Conservation (phyloP, 2,888 invertebrate genomes). For the Himalopsyche japonica region DNA sequence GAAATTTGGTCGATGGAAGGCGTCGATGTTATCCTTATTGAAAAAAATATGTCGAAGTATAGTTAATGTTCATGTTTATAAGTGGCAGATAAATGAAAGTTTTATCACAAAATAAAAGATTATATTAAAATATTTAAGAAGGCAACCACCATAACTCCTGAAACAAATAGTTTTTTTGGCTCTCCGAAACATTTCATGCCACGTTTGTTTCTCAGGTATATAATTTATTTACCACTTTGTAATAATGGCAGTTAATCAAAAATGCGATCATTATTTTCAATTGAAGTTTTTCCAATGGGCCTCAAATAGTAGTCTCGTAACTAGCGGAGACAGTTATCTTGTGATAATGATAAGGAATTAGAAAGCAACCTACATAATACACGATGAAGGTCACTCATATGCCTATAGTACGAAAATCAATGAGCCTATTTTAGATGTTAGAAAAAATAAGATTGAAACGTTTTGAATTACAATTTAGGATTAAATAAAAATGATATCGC, state of each 20-base stretch:
- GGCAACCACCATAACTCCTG: too few relatives aligned
- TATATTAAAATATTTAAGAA: too few relatives aligned
- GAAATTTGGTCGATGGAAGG: too few relatives aligned
- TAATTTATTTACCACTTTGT: neutral
- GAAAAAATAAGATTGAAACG: neutral
- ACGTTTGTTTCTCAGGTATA: too few relatives aligned
- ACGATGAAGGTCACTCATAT: neutral
- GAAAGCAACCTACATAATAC: neutral
- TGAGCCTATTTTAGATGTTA: neutral
- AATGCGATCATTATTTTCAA: neutral
- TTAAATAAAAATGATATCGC: neutral
- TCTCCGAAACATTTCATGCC: too few relatives aligned
- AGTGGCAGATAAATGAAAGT: too few relatives aligned
- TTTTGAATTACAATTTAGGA: neutral
- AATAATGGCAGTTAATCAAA: neutral
- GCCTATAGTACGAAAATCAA: neutral
- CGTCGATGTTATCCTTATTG: too few relatives aligned
- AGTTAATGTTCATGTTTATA: too few relatives aligned
- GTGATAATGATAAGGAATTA: neutral
- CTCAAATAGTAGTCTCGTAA: neutral
- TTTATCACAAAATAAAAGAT: too few relatives aligned
- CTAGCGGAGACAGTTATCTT: neutral
- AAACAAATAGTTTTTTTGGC: too few relatives aligned
- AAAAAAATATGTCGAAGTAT: too few relatives aligned
- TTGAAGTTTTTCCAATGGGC: too few relatives aligned